Conservation (phyloP, 2,797 vertebrate species). For the Vespertilio murinus region DNA sequence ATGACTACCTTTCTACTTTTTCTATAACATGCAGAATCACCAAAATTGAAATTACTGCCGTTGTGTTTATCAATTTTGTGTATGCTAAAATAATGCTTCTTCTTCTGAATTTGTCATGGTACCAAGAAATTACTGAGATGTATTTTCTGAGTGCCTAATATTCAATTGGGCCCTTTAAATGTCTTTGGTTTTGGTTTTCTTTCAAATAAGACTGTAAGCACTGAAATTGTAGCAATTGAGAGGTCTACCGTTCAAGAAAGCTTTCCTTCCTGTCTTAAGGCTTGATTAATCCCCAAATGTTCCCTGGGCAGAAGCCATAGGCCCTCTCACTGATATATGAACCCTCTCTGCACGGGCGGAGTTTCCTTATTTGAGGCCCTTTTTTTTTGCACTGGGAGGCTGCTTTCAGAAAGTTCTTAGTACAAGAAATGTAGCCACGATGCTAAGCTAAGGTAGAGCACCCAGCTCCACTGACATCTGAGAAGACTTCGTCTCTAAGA, state of each 20-base stretch:
- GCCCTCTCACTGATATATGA: not conserved
- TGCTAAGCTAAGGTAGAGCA: not conserved
- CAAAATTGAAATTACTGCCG: not conserved
- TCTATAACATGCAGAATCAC: not conserved
- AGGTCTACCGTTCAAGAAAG: not conserved
- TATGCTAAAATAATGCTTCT: not conserved
- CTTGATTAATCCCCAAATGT: not conserved
- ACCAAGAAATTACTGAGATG: not conserved
- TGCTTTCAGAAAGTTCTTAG: not conserved
- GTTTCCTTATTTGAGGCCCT: not conserved
- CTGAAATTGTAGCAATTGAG: not conserved
- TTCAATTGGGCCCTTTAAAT: not conserved
- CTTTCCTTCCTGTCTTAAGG: not conserved
- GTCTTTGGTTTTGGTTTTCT: not conserved
- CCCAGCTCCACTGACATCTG: not conserved
- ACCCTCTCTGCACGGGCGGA: not conserved
- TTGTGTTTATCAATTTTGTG: not conserved
- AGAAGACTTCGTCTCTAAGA: not conserved
- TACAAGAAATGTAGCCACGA: not conserved
- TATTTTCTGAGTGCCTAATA: not conserved
- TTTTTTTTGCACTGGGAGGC: not conserved
- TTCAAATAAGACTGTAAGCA: not conserved
- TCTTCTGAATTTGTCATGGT: not conserved
- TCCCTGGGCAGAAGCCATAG: not conserved
- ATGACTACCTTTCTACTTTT: not conserved